phyloP scores from a whole-genome alignment of 2,888 invertebrate species.

The Atrina japonica region DNA sequence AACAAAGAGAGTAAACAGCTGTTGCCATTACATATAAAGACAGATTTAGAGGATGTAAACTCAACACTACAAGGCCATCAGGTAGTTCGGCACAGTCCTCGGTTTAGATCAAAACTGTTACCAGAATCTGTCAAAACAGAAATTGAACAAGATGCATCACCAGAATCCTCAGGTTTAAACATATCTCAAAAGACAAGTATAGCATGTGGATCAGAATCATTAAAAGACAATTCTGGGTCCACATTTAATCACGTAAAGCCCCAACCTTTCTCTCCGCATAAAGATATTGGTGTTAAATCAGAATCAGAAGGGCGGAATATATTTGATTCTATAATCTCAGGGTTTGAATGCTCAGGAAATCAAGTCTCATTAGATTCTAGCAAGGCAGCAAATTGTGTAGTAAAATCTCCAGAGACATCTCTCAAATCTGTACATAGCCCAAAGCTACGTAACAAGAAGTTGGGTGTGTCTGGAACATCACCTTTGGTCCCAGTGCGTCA shows the following conservation, averaged over 20 bases:
- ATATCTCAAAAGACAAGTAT: neutral
- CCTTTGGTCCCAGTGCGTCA: slow-evolving; percentile 48
- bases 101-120: slow-evolving; percentile 5
- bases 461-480: neutral
- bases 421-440: slow-evolving; percentile 2
- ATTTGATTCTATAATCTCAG: slow-evolving; percentile 25
- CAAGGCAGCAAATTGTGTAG: neutral
- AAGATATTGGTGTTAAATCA: neutral
- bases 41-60: slow-evolving; percentile 12
- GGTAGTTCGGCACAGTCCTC: slow-evolving; percentile 23
- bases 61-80: no score
- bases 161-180: no score
- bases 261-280: no score
- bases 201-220: neutral
- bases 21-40: slow-evolving; percentile 22
- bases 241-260: no score
- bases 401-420: neutral
- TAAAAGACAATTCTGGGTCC: neutral
- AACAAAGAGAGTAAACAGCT: slow-evolving; percentile 14
- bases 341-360: slow-evolving; percentile 12
- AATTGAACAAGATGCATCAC: neutral
- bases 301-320: slow-evolving; percentile 6
- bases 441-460: slow-evolving; percentile 11
- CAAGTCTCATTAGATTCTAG: neutral
- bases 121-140: neutral